Base-by-base conservation (phyloP, 92 coral and sea anemone species). In the Hydrozoanthus gracilis region DNA sequence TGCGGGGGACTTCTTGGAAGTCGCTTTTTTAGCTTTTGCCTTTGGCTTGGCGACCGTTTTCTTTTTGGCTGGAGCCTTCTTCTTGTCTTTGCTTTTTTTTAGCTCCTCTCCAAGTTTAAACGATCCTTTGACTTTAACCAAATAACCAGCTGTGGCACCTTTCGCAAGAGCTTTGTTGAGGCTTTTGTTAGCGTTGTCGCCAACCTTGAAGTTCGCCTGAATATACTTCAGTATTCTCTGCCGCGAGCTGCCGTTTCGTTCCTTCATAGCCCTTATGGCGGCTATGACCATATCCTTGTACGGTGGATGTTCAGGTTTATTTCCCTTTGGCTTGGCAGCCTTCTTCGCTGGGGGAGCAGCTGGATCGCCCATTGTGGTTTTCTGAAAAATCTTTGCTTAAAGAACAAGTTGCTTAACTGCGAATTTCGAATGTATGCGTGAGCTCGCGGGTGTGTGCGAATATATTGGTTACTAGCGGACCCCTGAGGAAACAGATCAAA, bases 211-310 rank as follows among this genome's bases (percentile, higher is more conserved):
- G 90, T 90, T 92, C 18, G 87, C 91, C 79, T 73, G 82, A 83
- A 94, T 88, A 91, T 91, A 93, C 86, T 95, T 95, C 89, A 79
- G 92, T 79, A 95, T 92, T 74, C 92, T 93, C 86, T 91, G 98
- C 87, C 96, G 96, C 82, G 95, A 92, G 35, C 95, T 93, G 44
- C 72, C 72, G 35, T 7, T 0, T 67, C 72, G 13, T n/a, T 67
- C 72, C 72, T 67, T 67, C 46, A 20, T 8, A 67, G 46, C 45
- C 4, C 4, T 15, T 35, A 93, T 66, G 10, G 96, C 96, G 8
- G 92, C 91, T 70, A 13, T 84, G 73, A 91, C 70, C 96, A 93
- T 93, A 0, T 87, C 95, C 39, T 69, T 18, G 89, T 89, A 93
- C 45, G 87, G 35, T 14, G 92, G 96, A 62, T 93, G 96, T 4